Conservation (phyloP, 2,797 vertebrate genomes). For the Tragopan temminckii region DNA sequence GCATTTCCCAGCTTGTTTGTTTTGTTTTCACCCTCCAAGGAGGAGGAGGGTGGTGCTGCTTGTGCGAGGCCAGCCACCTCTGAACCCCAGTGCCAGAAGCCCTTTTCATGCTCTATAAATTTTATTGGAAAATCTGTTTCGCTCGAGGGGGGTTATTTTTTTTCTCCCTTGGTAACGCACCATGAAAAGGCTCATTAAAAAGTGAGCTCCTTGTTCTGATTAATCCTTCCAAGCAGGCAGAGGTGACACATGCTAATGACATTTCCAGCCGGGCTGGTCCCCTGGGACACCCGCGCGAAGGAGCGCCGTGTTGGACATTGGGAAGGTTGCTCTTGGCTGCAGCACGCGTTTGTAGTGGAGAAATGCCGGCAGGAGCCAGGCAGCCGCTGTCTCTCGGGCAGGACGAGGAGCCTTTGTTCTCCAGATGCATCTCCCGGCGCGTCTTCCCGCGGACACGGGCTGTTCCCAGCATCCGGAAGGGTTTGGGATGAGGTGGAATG, state of each 20-base stretch:
- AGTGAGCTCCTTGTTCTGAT: conserved; percentile 57
- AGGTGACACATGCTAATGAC: conserved; percentile 81
- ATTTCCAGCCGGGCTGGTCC: conserved; percentile 65
- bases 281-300: not conserved
- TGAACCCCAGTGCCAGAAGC: conserved; percentile 49
- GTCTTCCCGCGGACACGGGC: not conserved
- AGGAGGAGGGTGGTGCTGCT: conserved; percentile 7
- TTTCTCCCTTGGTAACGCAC: conserved; percentile 36
- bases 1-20: conserved; percentile 28
- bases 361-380: conserved; percentile 17
- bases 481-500: not conserved
- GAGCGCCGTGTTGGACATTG: not conserved
- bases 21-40: not conserved
- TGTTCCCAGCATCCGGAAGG: not conserved
- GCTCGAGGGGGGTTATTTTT: conserved; percentile 6
- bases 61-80: not conserved
- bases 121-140: conserved; percentile 80
- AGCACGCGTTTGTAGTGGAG: not conserved
- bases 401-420: not conserved
- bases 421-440: not conserved
- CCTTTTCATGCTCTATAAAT: conserved; percentile 81
- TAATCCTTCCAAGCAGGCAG: conserved; percentile 62
- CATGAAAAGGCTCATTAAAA: conserved; percentile 72
- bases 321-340: conserved; percentile 58
- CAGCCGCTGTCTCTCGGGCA: not conserved